These are phyloP conservation scores for Noctilio leporinus DNA, from an alignment of 2,113 vertebrate genomes.

Conservation along the genomic window DNA sequence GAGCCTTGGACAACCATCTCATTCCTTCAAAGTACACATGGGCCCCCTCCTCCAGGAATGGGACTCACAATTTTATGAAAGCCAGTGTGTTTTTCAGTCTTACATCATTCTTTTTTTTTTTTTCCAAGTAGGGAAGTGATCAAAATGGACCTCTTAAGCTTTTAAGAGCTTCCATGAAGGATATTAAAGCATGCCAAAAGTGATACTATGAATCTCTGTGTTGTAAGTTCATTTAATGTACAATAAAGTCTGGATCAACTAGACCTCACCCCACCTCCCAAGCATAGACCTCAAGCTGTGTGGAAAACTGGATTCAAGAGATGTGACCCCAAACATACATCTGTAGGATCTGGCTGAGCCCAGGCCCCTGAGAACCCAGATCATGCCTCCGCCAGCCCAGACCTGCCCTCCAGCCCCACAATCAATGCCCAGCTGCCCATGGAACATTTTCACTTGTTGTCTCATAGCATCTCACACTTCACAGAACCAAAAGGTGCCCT, in stretches of 20 bases:
- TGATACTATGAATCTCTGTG: background rate
- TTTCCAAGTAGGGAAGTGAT: background rate
- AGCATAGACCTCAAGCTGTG: background rate
- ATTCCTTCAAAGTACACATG: background rate
- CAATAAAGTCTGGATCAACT: background rate
- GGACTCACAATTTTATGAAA: background rate
- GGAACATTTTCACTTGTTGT: background rate
- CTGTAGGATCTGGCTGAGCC: background rate
- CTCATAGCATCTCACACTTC: background rate
- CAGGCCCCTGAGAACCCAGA: background rate
- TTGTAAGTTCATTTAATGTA: background rate
- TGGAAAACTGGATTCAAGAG: background rate
- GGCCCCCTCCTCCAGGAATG: background rate
- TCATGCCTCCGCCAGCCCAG: background rate
- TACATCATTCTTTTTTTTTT: background rate
- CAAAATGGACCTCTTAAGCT: background rate
- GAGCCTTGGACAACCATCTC: background rate
- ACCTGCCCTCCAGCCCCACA: background rate
- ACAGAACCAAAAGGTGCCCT: background rate
- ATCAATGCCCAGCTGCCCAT: rapidly evolving
- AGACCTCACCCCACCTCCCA: background rate
- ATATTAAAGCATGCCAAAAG: background rate
- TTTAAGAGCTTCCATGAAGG: background rate
- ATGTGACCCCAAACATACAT: background rate
- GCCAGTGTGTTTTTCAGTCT: background rate